Conservation (phyloP, 53 echinoderm and acorn worm genomes). For the Mesocentrotus franciscanus region DNA sequence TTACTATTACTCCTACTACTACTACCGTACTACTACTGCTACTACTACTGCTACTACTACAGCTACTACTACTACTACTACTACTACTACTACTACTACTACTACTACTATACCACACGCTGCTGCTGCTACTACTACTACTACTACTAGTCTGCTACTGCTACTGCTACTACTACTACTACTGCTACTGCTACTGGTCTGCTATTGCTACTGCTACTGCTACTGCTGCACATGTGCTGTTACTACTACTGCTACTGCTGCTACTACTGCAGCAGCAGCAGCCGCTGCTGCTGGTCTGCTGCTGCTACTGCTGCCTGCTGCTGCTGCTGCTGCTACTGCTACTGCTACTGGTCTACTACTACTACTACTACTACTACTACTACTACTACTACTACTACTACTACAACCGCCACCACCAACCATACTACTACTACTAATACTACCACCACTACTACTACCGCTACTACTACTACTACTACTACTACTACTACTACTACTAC, state of each 20-base stretch:
- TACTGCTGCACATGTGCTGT: not conserved
- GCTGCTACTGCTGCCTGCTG: not conserved
- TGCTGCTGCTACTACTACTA: not conserved
- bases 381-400: not conserved
- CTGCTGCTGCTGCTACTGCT: not conserved
- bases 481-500: slow-evolving; percentile 43
- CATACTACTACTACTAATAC: not conserved
- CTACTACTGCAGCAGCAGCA: not conserved
- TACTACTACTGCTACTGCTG: not conserved
- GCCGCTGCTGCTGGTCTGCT: not conserved
- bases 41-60: slow-evolving; percentile 46
- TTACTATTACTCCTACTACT: too few species aligned
- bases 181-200: not conserved
- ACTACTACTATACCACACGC: not conserved
- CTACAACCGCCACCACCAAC: too few species aligned
- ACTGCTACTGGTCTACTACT: not conserved
- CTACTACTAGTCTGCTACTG: too few species aligned
- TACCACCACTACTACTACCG: not conserved
- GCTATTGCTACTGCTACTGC: not conserved
- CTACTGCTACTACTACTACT: slow-evolving; percentile 8
- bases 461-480: slow-evolving; percentile 29
- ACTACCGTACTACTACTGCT: not conserved
- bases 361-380: slow-evolving; percentile 25
- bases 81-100: not conserved
- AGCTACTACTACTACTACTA: slow-evolving; percentile 9